phyloP scores from a whole-genome alignment of 1,140 invertebrate species.

The Zeugodacus cucurbitae region DNA sequence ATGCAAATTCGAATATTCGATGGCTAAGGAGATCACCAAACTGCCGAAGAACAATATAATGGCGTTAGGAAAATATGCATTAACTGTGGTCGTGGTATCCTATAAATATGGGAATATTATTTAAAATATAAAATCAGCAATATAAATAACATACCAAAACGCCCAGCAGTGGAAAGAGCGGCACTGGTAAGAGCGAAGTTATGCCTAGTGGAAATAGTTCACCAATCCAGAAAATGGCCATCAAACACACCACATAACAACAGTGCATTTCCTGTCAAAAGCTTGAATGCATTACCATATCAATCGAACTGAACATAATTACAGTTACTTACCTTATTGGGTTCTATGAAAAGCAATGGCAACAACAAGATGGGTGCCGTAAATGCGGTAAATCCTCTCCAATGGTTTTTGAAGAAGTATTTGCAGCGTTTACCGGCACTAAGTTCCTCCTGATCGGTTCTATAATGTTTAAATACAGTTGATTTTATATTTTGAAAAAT shows the following conservation, averaged over 20 bases:
- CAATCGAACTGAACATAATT: background rate
- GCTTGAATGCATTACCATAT: background rate
- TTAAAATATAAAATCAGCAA: too few species aligned
- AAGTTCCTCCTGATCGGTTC: background rate
- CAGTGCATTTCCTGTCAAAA: conserved; percentile 65
- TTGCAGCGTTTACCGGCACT: background rate
- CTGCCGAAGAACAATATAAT: conserved; percentile 86
- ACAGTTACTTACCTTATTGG: background rate
- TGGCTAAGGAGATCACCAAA: conserved; percentile 81
- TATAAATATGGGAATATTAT: background rate
- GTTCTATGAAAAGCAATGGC: conserved; percentile 11
- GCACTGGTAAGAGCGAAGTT: conserved; percentile 81
- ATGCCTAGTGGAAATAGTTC: conserved; percentile 81
- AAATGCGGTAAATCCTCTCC: conserved; percentile 17
- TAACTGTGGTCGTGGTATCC: conserved; percentile 20
- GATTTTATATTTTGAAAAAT: background rate
- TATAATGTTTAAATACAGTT: background rate
- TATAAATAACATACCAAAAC: conserved; percentile 66
- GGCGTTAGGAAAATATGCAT: conserved; percentile 68
- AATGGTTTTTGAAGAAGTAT: conserved; percentile 16
- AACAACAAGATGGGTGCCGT: conserved; percentile 4
- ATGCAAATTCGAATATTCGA: conserved; percentile 85
- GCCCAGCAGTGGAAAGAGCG: conserved; percentile 80
- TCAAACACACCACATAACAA: conserved; percentile 79
- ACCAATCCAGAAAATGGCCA: conserved; percentile 84